Conservation (phyloP, 2,888 invertebrate genomes). For the Chorisops tibialis region DNA sequence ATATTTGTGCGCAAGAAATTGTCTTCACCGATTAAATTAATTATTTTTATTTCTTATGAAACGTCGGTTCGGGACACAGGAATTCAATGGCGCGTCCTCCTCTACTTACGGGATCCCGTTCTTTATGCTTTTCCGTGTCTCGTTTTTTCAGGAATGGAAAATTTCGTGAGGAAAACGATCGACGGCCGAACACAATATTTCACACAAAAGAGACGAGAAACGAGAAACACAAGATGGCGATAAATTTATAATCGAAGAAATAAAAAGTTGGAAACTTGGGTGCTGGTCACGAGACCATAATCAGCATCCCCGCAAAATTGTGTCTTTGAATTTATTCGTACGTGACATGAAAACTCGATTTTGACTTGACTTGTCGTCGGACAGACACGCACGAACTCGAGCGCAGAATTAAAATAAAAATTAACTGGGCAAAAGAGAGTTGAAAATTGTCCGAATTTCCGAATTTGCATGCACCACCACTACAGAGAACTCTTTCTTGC, state of each 20-base stretch:
- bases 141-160: too few species aligned
- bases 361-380: too few species aligned
- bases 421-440: too few species aligned
- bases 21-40: constrained; percentile 4
- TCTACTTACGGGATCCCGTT: constrained; percentile 4
- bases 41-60: not conserved
- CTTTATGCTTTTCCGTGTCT: constrained; percentile 9
- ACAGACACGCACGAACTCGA: too few species aligned
- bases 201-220: constrained; percentile 15
- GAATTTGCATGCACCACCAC: too few species aligned
- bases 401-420: too few species aligned
- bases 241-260: not conserved
- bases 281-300: constrained; percentile 14
- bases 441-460: too few species aligned
- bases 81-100: not conserved
- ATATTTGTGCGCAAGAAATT: constrained; percentile 2
- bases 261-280: not conserved
- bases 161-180: constrained; percentile 16
- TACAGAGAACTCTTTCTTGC: too few species aligned
- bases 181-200: constrained; percentile 6
- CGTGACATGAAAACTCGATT: too few species aligned
- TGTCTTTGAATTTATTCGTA: too few species aligned
- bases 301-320: not conserved
- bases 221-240: constrained; percentile 23
- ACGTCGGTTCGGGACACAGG: too few species aligned